Conservation (phyloP, 2,113 vertebrate species). For the Penelope pileata region DNA sequence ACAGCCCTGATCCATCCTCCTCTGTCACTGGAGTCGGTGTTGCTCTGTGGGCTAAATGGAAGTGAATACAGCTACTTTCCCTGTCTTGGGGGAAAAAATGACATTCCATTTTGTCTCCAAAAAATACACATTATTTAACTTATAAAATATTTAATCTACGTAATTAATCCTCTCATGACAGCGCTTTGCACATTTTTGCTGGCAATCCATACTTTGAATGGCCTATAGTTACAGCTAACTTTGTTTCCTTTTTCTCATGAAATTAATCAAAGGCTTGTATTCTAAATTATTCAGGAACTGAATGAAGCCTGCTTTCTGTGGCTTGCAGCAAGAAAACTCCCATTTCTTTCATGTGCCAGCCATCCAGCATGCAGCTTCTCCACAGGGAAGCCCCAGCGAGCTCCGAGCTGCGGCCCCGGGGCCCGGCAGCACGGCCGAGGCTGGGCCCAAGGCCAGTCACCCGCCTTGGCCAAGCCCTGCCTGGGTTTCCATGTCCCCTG, state of each 20-base stretch:
- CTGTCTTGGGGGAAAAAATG: conserved; percentile 77
- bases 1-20: conserved; percentile 67
- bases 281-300: conserved; percentile 74
- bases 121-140: conserved; percentile 84
- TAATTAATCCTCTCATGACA: conserved; percentile 80
- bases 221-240: conserved; percentile 62
- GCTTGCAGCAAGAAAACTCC: conserved; percentile 61
- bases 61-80: conserved; percentile 65
- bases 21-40: conserved; percentile 51
- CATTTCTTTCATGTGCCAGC: conserved; percentile 40
- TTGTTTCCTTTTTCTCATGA: conserved; percentile 59
- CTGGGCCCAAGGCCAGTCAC: background rate
- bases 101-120: conserved; percentile 83
- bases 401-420: too few relatives aligned
- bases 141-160: conserved; percentile 85
- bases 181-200: conserved; percentile 72
- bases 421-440: rapidly evolving
- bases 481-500: background rate
- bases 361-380: background rate
- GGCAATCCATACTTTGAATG: conserved; percentile 64
- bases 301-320: conserved; percentile 62
- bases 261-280: conserved; percentile 66
- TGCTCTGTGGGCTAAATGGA: conserved; percentile 74
- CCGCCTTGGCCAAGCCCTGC: rapidly evolving
- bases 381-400: background rate